These are phyloP conservation scores for Mimas tiliae DNA, from an alignment of 2,888 invertebrate species.

Conservation along the genomic window DNA sequence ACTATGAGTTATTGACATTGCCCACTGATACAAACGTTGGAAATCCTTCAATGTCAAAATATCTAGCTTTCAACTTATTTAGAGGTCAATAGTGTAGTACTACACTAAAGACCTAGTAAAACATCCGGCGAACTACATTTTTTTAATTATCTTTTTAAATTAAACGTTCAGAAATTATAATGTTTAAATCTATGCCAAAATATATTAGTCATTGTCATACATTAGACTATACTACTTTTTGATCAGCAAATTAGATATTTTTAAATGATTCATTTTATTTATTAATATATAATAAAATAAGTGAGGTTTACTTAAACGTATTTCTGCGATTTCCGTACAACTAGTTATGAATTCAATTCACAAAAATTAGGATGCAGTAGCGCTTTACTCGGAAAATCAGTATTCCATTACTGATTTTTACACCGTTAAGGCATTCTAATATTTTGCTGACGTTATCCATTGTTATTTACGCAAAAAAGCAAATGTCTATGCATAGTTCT, in stretches of 20 bases:
- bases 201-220: not conserved
- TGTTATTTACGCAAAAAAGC: constrained; percentile 29
- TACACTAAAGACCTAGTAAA: constrained; percentile 13
- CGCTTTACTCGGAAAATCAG: not conserved
- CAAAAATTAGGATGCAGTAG: not conserved
- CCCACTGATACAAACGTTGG: constrained; percentile 18
- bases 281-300: not conserved
- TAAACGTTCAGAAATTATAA: not conserved
- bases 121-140: constrained; percentile 14
- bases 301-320: not conserved
- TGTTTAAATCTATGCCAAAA: not conserved
- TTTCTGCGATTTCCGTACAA: not conserved
- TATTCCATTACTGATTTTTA: constrained; percentile 9
- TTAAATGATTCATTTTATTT: not conserved
- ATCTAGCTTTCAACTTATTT: constrained; percentile 20
- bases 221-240: not conserved
- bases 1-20: constrained; percentile 34
- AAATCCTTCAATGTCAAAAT: constrained; percentile 28
- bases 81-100: constrained; percentile 6
- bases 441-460: constrained; percentile 15
- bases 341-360: not conserved
- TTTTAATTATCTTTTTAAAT: constrained; percentile 11
- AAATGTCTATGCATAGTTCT: constrained; percentile 27
- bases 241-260: not conserved
- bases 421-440: constrained; percentile 9